Evolutionary conservation across 2,797 vertebrate genomes (phyloP).

Genomic region (Microtus californicus): DNA sequence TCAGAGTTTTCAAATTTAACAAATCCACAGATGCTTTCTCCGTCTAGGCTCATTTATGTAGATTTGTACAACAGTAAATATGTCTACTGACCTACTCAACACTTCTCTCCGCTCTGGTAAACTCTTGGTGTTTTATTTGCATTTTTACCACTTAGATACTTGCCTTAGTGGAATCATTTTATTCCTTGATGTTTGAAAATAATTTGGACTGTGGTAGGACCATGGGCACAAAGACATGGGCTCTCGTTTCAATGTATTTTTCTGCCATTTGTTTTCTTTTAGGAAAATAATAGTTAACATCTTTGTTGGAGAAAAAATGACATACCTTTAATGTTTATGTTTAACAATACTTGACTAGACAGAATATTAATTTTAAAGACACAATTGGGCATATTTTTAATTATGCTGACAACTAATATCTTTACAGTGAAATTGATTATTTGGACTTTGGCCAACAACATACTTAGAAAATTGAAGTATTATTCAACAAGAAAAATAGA

Average conservation of each 20-base stretch:
- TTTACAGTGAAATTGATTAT: slow-evolving; percentile 59
- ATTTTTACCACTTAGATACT: slow-evolving; percentile 51
- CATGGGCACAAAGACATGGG: slow-evolving; percentile 20
- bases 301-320: background rate
- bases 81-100: slow-evolving; percentile 83
- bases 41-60: slow-evolving; percentile 81
- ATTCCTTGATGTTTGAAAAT: slow-evolving; percentile 67
- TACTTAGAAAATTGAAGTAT: slow-evolving; percentile 57
- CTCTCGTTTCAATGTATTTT: slow-evolving; percentile 66
- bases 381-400: background rate
- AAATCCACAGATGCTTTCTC: slow-evolving; percentile 84
- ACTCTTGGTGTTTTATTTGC: slow-evolving; percentile 68
- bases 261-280: slow-evolving; percentile 36
- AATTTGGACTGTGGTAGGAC: slow-evolving; percentile 23
- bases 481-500: slow-evolving; percentile 38
- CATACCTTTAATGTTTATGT: slow-evolving; percentile 55
- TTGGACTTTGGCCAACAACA: slow-evolving; percentile 9
- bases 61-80: slow-evolving; percentile 82
- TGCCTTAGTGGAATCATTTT: slow-evolving; percentile 64
- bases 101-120: slow-evolving; percentile 71
- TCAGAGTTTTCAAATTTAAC: slow-evolving; percentile 84
- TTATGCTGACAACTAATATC: background rate
- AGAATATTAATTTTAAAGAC: slow-evolving; percentile 58
- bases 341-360: slow-evolving; percentile 49
- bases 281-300: slow-evolving; percentile 49